Evolutionary conservation across 2,797 vertebrate species (phyloP).

Genomic region (Pseudochirops cupreus): DNA sequence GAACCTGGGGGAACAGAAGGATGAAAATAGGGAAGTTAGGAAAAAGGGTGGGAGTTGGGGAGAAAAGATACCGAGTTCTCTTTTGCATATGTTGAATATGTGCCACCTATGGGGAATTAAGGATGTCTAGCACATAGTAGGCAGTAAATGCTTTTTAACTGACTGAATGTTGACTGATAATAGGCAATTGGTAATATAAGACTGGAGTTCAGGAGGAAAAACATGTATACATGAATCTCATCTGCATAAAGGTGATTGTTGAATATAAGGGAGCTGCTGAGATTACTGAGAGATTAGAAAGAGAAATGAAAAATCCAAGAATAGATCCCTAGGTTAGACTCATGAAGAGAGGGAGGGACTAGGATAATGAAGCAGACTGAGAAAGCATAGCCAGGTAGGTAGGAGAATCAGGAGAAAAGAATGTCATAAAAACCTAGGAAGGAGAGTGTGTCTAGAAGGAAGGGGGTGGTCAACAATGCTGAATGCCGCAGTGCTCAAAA

Average conservation of each 20-base stretch:
- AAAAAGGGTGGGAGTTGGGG: background rate
- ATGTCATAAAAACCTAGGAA: background rate
- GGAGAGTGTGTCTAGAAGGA: background rate
- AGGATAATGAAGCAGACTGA: background rate
- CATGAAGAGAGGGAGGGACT: background rate
- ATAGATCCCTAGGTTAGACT: background rate
- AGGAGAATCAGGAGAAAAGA: background rate
- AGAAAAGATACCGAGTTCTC: background rate
- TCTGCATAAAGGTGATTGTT: background rate
- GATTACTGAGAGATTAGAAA: background rate
- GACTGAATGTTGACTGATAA: background rate
- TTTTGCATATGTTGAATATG: background rate
- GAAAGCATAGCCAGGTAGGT: background rate
- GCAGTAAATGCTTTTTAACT: background rate
- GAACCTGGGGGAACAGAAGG: background rate
- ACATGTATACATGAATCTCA: background rate
- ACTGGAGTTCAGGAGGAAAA: background rate
- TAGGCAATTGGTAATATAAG: background rate
- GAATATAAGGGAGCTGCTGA: background rate
- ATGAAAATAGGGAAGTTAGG: background rate
- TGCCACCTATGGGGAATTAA: background rate
- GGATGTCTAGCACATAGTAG: background rate
- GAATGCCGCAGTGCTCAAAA: background rate
- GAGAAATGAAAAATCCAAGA: background rate
- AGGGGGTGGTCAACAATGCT: too few relatives aligned